These are phyloP conservation scores for Caenorhabditis remanei DNA, from an alignment of 1,140 invertebrate species.

Conservation along the genomic window DNA sequence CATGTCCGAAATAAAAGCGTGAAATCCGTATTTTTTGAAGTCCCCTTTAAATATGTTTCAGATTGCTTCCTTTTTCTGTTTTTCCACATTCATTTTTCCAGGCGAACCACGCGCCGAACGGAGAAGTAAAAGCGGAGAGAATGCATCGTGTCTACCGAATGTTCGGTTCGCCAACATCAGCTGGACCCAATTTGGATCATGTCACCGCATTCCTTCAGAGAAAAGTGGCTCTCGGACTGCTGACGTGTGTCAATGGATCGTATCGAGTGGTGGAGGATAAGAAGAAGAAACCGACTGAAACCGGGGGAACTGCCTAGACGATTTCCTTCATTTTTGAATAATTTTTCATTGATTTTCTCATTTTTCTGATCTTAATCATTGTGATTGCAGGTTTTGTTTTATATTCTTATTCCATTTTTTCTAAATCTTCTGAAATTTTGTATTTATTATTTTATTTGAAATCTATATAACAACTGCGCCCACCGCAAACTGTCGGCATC, in stretches of 20 bases:
- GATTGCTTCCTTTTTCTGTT: too few relatives aligned
- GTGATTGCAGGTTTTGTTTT: too few relatives aligned
- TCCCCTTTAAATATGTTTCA: too few relatives aligned
- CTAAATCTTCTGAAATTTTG: too few relatives aligned
- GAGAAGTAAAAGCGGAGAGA: conserved; percentile 90
- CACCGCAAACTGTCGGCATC: too few relatives aligned
- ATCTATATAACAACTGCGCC: too few relatives aligned
- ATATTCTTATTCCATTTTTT: too few relatives aligned
- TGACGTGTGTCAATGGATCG: conserved; percentile 58
- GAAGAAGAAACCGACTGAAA: background rate
- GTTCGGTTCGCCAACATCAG: conserved; percentile 83
- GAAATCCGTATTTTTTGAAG: too few relatives aligned
- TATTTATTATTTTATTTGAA: too few relatives aligned
- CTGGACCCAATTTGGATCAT: conserved; percentile 65
- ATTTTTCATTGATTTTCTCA: background rate
- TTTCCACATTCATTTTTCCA: conserved; percentile 84
- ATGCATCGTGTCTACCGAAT: conserved; percentile 97
- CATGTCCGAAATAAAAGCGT: too few relatives aligned
- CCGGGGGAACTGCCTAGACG: background rate
- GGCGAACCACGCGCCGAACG: conserved; percentile 85
- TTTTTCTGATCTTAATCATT: background rate
- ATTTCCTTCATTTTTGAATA: background rate
- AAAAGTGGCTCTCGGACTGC: conserved; percentile 67
- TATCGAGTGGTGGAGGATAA: conserved; percentile 47
- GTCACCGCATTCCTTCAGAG: conserved; percentile 72